A percentile compares a stretch with the other conserved stretches of the same genome.
Conservation (phyloP, 2,797 vertebrate species). For the Thalassophryne amazonica region DNA sequence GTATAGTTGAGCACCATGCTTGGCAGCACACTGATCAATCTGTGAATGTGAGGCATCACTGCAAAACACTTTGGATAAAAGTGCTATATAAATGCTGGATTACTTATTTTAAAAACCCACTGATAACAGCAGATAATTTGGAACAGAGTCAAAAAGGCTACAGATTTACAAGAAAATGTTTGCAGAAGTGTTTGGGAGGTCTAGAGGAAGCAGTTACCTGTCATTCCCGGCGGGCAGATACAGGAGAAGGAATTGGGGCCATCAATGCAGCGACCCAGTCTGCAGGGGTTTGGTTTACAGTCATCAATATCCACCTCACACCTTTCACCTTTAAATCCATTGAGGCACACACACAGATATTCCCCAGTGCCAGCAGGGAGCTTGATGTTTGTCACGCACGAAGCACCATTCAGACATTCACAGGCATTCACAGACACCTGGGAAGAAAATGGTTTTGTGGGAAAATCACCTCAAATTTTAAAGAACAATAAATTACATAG, state of each 20-base stretch:
- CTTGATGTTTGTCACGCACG: constrained; percentile 77
- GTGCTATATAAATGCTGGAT: too few relatives aligned
- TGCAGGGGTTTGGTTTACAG: constrained; percentile 84
- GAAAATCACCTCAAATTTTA: too few relatives aligned
- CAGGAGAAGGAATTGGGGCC: constrained; percentile 82
- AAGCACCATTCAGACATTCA: constrained; percentile 84
- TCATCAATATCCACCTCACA: constrained; percentile 82
- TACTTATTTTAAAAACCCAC: too few relatives aligned
- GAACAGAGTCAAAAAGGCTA: too few relatives aligned
- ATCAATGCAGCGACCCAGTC: constrained; percentile 80
- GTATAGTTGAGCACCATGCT: too few relatives aligned
- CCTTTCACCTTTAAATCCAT: constrained; percentile 78
- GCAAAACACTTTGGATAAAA: too few relatives aligned
- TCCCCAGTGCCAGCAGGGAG: constrained; percentile 77
- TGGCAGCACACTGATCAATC: too few relatives aligned
- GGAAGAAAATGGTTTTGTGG: background rate
- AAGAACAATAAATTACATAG: too few relatives aligned
- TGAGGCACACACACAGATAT: constrained; percentile 80
- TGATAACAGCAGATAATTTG: too few relatives aligned
- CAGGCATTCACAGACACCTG: constrained; percentile 85
- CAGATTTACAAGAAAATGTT: too few relatives aligned
- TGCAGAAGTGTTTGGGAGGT: background rate
- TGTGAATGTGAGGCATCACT: too few relatives aligned
- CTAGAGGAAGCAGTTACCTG: constrained; percentile 62
- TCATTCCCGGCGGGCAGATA: constrained; percentile 81